Evolutionary conservation across 1,140 invertebrate genomes (phyloP), one percentile per base, ranked within the genome.

Genomic region (Planococcus citri): DNA sequence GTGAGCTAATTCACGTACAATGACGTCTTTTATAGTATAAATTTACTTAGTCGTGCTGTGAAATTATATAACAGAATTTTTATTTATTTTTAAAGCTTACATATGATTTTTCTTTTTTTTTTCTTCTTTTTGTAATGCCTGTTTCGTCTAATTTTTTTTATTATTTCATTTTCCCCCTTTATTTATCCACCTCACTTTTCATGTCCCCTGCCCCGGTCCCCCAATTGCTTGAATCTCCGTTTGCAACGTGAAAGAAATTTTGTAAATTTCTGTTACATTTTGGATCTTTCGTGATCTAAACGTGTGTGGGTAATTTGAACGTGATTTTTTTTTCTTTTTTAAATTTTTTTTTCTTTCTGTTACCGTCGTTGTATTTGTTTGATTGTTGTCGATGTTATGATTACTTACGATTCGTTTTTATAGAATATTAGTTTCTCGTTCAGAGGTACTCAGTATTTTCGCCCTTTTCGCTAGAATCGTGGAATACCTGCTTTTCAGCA

Each of bases 1-100:
- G 72, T 91, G 86, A 80, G n/a, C n/a, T n/a, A n/a, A n/a, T n/a
- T n/a, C n/a, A n/a, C n/a, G 72, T 21, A 60, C 17, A 9, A 51
- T 3, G 17, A 51, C n/a, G 41, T 51, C 41, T 6, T 17, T 20
- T n/a, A 51, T 51, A 51, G 41, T 20, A 51, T 17, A 51, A n/a
- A n/a, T n/a, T n/a, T n/a, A n/a, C 41, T 9, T 51, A 51, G 41
- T 3, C 3, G 41, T 20, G 41, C 41, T 51, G 41, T 51, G 41
- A 51, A 51, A 51, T 51, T 51, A 51, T n/a, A n/a, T 37, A 37
- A 37, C 41, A 51, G 41, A 51, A 51, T 51, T 51, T 51, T 51
- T 51, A 51, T 51, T 51, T 51, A 51, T 51, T 51, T 51, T 17
- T 20, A 51, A 64, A 64, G 60, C 60, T 64, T 25, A 27, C 57